Evolutionary conservation across 1,140 invertebrate genomes (phyloP).

Genomic region (Probaryconus sp.): DNA sequence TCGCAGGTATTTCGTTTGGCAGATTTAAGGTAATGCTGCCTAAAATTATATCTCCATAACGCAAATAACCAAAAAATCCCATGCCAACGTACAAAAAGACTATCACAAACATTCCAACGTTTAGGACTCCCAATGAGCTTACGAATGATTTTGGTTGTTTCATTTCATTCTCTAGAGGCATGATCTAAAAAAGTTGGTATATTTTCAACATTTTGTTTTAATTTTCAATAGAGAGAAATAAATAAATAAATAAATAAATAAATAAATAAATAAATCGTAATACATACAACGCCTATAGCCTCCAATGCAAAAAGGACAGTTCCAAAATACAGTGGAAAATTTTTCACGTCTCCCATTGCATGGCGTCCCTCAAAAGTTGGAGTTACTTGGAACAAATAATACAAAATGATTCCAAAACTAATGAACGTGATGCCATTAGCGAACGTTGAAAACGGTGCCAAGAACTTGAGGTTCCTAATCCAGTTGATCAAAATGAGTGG

Average conservation of each 20-base stretch:
- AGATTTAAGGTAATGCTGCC: conserved; percentile 86
- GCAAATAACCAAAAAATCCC: conserved; percentile 89
- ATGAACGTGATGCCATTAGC: conserved; percentile 84
- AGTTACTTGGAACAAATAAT: conserved; percentile 81
- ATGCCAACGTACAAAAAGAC: conserved; percentile 84
- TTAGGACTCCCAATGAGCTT: conserved; percentile 85
- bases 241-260: conserved; percentile 8
- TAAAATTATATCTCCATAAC: conserved; percentile 81
- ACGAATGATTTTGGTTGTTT: conserved; percentile 85
- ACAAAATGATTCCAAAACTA: conserved; percentile 84
- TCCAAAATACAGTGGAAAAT: conserved; percentile 84
- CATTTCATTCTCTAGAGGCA: conserved; percentile 93
- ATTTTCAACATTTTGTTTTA: conserved; percentile 87
- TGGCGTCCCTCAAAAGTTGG: conserved; percentile 77
- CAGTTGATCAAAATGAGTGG: conserved; percentile 86
- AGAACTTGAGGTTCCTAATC: conserved; percentile 84
- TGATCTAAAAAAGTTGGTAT: conserved; percentile 80
- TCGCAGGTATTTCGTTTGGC: conserved; percentile 82
- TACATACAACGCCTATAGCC: conserved; percentile 84
- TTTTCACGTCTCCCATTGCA: conserved; percentile 75
- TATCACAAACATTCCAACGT: conserved; percentile 86
- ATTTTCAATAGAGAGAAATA: conserved; percentile 91
- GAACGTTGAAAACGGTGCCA: conserved; percentile 86
- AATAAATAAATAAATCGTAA: conserved; percentile 6
- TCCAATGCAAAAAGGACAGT: conserved; percentile 88